These are phyloP conservation scores for Pygocentrus nattereri DNA, from an alignment of 2,797 vertebrate genomes.

Conservation along the genomic window DNA sequence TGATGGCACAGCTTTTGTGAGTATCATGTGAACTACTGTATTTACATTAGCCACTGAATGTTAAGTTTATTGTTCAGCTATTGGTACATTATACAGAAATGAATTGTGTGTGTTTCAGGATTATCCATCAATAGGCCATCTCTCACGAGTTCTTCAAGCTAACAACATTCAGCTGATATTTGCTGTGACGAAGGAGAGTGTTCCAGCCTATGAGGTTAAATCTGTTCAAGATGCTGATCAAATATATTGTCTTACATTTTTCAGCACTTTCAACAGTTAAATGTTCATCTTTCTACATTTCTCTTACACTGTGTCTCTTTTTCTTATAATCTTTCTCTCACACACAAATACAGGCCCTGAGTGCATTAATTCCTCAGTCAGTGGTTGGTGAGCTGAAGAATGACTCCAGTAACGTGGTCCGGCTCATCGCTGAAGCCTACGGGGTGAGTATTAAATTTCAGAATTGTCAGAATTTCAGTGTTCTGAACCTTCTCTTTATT, in stretches of 20 bases:
- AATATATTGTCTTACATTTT: not conserved
- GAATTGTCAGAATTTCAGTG: not conserved
- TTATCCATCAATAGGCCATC: conserved; percentile 83
- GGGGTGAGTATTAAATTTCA: conserved; percentile 67
- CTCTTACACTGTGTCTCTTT: not conserved
- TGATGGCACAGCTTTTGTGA: conserved; percentile 73
- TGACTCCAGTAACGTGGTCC: conserved; percentile 84
- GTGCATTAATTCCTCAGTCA: conserved; percentile 82
- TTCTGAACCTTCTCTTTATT: too few relatives aligned
- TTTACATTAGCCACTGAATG: too few relatives aligned
- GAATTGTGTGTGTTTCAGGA: conserved; percentile 70
- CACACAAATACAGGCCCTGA: conserved; percentile 74
- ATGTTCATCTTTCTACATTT: not conserved
- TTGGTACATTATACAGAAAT: not conserved
- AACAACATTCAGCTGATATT: conserved; percentile 86
- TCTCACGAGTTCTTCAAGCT: conserved; percentile 78
- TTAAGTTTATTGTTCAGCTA: too few relatives aligned
- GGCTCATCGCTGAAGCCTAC: conserved; percentile 83
- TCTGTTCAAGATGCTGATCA: not conserved
- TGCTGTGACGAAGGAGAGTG: conserved; percentile 76
- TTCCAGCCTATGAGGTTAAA: conserved; percentile 77
- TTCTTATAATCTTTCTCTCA: not conserved
- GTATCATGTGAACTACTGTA: conserved; percentile 42
- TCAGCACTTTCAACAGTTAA: not conserved
- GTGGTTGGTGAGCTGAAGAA: conserved; percentile 79